Evolutionary conservation across 2,113 vertebrate species (phyloP), one percentile per base, ranked within the genome.

Genomic region (Pseudorasbora parva): DNA sequence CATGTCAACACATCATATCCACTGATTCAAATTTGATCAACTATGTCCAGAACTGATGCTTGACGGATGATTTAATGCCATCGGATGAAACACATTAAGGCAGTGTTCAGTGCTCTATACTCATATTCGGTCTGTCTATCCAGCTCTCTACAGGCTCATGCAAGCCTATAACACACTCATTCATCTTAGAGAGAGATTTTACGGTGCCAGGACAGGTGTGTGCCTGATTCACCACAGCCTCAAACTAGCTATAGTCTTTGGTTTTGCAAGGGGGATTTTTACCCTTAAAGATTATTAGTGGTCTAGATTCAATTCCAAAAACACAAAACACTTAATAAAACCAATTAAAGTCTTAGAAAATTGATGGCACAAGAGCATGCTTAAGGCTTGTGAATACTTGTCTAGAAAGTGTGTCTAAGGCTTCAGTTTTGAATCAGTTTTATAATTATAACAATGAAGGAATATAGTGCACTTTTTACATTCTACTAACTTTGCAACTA

Each of bases 161-260:
- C 73, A 75, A 17, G 73, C 25, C 27, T n/a, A n/a, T n/a, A 75
- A 77, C n/a, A 33, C 73, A 56, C 27, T 54, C 3, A 77, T 77
- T 77, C 11, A 57, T 77, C 30, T 57, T 19, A 77, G 27, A 77
- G 21, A 2, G 11, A 57, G 51, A 56, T 74, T 51, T 54, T 47
- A 71, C 11, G 10, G 30, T 77, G 19, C 30, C 21, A 14, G 21
- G 12, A 59, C 51, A 77, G 51, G 54, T 60, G 75, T 78, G 56
- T 25, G 12, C 19, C 56, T 78, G 75, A 78, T 60, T 78, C 75
- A 77, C 75, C 51, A 59, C 5, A 59, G 54, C 17, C 19, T 75
- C 9, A 56, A 56, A 75, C 73, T 54, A 54, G 62, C 27, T 37
- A 17, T 6, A 8, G 17, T 54, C 33, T 37, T 37, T 68, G 64